Evolutionary conservation across 2,797 vertebrate species (phyloP).

Genomic region (Gambelia wislizenii): DNA sequence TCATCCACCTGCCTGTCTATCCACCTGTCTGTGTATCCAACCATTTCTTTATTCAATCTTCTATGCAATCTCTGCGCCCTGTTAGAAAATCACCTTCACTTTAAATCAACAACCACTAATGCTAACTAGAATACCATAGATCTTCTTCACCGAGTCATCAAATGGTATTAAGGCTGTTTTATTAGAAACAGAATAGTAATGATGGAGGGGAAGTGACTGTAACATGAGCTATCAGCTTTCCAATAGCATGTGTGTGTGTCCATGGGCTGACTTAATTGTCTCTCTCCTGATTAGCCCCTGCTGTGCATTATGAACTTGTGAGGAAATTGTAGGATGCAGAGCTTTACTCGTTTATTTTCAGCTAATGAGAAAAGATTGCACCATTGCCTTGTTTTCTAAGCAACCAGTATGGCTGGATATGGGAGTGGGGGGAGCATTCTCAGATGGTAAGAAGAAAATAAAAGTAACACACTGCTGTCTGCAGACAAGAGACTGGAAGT

Average conservation of each 20-base stretch:
- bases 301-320: slow-evolving; percentile 19
- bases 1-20: no score
- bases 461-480: not conserved
- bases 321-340: not conserved
- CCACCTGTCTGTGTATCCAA: no score
- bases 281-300: slow-evolving; percentile 26
- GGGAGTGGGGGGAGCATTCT: not conserved
- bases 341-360: slow-evolving; percentile 9
- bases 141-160: not conserved
- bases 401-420: not conserved
- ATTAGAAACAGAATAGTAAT: not conserved
- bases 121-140: not conserved
- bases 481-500: slow-evolving; percentile 2
- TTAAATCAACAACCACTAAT: not conserved
- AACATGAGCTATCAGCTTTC: slow-evolving; percentile 19
- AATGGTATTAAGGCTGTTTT: not conserved
- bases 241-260: not conserved
- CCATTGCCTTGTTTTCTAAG: not conserved
- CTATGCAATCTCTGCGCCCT: no score
- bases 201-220: slow-evolving; percentile 14
- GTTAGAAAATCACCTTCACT: not conserved
- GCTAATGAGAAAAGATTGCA: slow-evolving; percentile 32
- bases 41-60: no score
- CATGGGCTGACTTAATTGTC: slow-evolving; percentile 36
- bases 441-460: not conserved